A percentile compares a stretch with the other conserved stretches of the same genome.
These are phyloP conservation scores for Balaeniceps rex DNA, from an alignment of 2,113 vertebrate genomes.

Conservation along the genomic window DNA sequence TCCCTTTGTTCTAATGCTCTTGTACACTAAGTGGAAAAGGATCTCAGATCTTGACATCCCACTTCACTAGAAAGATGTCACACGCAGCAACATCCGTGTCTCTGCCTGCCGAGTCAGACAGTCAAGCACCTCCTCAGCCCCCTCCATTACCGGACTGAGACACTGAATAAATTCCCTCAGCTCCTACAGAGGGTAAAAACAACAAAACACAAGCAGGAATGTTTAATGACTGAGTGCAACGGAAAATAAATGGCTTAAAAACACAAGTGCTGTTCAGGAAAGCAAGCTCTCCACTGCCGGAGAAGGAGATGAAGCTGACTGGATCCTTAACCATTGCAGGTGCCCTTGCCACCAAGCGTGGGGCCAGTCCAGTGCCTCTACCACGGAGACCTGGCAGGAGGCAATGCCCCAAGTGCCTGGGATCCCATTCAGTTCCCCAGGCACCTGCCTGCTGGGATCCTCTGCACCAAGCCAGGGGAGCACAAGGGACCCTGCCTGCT, in stretches of 20 bases:
- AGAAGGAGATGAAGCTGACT: neutral
- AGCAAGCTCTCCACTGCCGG: neutral
- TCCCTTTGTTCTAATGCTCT: slow-evolving; percentile 54
- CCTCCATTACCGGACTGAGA: neutral
- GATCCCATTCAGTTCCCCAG: neutral
- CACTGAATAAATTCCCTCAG: slow-evolving; percentile 27
- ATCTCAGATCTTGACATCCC: slow-evolving; percentile 40
- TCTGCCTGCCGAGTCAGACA: neutral
- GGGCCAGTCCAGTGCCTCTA: neutral
- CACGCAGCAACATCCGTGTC: neutral
- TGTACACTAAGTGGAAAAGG: slow-evolving; percentile 39
- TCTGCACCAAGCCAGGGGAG: neutral
- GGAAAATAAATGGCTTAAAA: slow-evolving; percentile 35
- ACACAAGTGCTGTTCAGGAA: neutral
- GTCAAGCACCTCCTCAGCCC: slow-evolving; percentile 35
- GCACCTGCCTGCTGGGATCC: neutral
- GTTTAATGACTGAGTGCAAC: slow-evolving; percentile 32
- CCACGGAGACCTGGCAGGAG: rapidly evolving
- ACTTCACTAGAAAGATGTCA: slow-evolving; percentile 45
- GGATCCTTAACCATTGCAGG: neutral
- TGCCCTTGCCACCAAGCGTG: neutral
- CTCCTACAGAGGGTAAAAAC: slow-evolving; percentile 22
- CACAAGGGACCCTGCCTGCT: neutral
- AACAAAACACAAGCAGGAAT: slow-evolving; percentile 30
- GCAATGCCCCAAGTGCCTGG: neutral